Percentiles rank a stretch among this genome's conserved stretches.
These are phyloP conservation scores for Picathartes gymnocephalus DNA, from an alignment of 2,113 vertebrate species.

Conservation along the genomic window DNA sequence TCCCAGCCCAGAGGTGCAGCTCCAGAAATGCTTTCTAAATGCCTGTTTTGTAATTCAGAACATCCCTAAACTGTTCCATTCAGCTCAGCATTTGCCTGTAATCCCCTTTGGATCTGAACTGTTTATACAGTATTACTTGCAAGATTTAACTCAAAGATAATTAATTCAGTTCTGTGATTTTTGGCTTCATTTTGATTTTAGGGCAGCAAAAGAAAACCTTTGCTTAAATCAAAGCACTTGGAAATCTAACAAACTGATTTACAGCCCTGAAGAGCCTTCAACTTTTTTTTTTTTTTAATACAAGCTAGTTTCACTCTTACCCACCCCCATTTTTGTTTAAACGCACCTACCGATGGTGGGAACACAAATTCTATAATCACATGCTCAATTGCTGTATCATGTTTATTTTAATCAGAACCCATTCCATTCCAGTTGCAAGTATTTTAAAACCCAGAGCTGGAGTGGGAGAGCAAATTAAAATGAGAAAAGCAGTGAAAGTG, in stretches of 20 bases:
- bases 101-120: conserved; percentile 21
- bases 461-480: neutral
- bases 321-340: neutral
- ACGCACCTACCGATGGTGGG: neutral
- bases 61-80: conserved; percentile 29
- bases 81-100: conserved; percentile 24
- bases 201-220: neutral
- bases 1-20: neutral
- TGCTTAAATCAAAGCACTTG: neutral
- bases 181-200: conserved; percentile 6
- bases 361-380: neutral
- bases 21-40: neutral
- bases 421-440: neutral
- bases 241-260: neutral
- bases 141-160: conserved; percentile 47
- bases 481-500: neutral
- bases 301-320: neutral
- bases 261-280: neutral
- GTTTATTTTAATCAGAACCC: neutral
- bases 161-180: conserved; percentile 26
- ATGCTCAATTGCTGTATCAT: neutral
- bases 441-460: neutral
- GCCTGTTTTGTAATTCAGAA: conserved; percentile 41
- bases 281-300: neutral
- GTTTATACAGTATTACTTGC: conserved; percentile 56